Evolutionary conservation across 2,888 invertebrate species (phyloP), one percentile per base, ranked within the genome.

Genomic region (Argyresthia goedartella): DNA sequence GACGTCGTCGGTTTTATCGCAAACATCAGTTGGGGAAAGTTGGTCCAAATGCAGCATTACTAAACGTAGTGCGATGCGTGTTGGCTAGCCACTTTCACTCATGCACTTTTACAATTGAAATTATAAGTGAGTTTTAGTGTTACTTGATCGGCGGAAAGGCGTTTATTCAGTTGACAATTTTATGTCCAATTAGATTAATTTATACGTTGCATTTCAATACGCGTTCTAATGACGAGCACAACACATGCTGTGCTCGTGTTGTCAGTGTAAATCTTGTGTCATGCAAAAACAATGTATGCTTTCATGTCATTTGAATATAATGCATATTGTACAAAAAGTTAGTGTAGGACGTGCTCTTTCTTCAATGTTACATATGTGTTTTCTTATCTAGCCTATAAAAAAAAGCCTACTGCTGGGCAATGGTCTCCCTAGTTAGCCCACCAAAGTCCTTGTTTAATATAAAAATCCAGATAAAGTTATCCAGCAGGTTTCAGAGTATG

Each of bases 41-140:
- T 39, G n/a, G n/a, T 39, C 25, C 25, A 8, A 25, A 11, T 46
- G 46, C 25, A 46, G 25, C 33, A 25, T 11, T 46, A n/a, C 25
- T 46, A 46, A n/a, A 8, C 11, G 14, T 36, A 8, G 36, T 25
- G n/a, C 13, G 8, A n/a, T 50, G 50, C 50, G 9, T 41, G 39
- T 39, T 10, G n/a, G 50, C 9, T 44, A 11, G n/a, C 33, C 13
- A 41, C 50, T 50, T 42, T 50, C 41, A 49, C 49, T 50, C 34
- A 11, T 49, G 36, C 25, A 50, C 41, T 50, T 44, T 10, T 36
- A 35, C 48, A 48, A 48, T 48, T 48, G 48, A 35, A 36, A 36
- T 48, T 48, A 44, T 44, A 44, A 44, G 44, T 44, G 44, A 39
- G 9, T 39, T 39, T 39, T 25, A 25, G 41, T 41, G n/a, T 41